Evolutionary conservation across 2,888 invertebrate genomes (phyloP).

Genomic region (Aelia acuminata): DNA sequence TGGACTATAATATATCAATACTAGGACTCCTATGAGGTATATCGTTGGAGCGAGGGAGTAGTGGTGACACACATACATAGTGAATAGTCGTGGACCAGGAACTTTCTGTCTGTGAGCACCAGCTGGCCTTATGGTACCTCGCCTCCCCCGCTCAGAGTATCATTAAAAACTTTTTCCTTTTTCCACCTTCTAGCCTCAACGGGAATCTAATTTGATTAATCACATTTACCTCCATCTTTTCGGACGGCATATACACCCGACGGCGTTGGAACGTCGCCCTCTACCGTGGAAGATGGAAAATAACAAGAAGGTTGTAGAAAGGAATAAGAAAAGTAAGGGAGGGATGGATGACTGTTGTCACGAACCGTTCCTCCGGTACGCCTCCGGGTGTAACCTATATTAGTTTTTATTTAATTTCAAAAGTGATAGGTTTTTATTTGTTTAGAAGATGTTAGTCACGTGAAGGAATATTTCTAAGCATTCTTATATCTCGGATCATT

Average conservation of each 20-base stretch:
- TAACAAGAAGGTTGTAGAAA: neutral
- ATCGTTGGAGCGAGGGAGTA: conserved; percentile 11
- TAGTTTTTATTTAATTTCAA: neutral
- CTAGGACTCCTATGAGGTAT: neutral
- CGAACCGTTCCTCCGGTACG: neutral
- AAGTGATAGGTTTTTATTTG: neutral
- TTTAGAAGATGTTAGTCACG: neutral
- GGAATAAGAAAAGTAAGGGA: neutral
- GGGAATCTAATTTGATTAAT: conserved; percentile 55
- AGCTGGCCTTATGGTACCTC: conserved; percentile 34
- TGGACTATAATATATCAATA: neutral
- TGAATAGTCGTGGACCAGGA: conserved; percentile 22
- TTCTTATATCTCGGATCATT: neutral
- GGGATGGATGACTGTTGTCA: neutral
- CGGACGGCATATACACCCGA: conserved; percentile 13
- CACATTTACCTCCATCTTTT: neutral
- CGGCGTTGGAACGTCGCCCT: neutral
- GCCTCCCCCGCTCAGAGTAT: neutral
- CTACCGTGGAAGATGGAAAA: neutral
- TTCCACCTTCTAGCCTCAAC: conserved; percentile 10
- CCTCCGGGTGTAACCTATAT: neutral
- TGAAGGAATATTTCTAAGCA: neutral
- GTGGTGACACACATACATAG: conserved; percentile 50
- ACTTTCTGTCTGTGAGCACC: conserved; percentile 32
- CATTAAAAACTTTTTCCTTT: conserved; percentile 49